Conservation (phyloP, 1,140 invertebrate genomes). For the Muscidifurax raptorellus region DNA sequence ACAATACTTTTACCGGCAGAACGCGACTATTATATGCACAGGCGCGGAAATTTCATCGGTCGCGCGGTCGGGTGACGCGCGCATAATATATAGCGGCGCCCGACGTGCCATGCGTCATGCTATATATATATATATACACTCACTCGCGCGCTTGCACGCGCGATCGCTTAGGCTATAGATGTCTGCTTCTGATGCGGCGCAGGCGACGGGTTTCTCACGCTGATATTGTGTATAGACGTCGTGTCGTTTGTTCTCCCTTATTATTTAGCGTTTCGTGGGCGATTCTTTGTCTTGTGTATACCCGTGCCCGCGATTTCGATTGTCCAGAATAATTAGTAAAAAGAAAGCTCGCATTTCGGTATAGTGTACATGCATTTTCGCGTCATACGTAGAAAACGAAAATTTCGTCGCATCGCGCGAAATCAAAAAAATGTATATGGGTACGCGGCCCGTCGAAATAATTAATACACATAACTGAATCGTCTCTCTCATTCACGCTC, state of each 20-base stretch:
- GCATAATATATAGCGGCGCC: neutral
- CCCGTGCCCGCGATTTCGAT: no score
- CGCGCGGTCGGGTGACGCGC: conserved; percentile 5
- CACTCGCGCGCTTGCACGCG: neutral
- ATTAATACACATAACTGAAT: neutral
- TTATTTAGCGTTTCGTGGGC: no score
- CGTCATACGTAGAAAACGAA: no score
- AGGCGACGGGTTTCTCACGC: conserved; percentile 1
- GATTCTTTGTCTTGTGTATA: no score
- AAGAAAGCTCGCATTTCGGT: no score
- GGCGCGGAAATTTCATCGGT: neutral
- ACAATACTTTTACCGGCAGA: no score
- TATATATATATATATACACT: neutral
- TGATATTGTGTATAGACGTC: no score
- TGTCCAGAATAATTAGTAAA: no score
- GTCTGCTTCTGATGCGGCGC: neutral
- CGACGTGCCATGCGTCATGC: neutral
- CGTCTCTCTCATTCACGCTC: conserved; percentile 54
- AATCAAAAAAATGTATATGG: no score
- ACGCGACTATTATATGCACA: neutral
- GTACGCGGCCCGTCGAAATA: conserved; percentile 38
- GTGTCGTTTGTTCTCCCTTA: no score
- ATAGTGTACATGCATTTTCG: no score
- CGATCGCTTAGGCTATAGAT: neutral
- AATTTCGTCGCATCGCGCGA: no score